Evolutionary conservation across 1,140 invertebrate species (phyloP), one percentile per base, ranked within the genome.

Genomic region (Halotydeus destructor): DNA sequence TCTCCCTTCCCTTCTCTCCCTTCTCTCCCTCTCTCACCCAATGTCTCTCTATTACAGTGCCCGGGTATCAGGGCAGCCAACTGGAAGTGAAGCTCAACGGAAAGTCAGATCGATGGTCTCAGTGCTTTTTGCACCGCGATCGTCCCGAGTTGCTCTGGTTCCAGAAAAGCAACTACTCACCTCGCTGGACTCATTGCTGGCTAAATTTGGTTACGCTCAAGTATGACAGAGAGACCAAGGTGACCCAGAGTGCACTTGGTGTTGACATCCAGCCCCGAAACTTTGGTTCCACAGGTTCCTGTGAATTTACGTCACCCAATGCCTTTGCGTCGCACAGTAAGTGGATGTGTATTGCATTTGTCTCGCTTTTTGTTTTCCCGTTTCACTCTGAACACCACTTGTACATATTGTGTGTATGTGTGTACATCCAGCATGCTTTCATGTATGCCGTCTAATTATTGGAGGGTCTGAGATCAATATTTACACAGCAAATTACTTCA

Each of bases 21-120:
- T n/a, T n/a, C n/a, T n/a, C n/a, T n/a, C n/a, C n/a, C n/a, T n/a
- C n/a, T n/a, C n/a, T n/a, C n/a, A n/a, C n/a, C n/a, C n/a, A n/a
- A n/a, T n/a, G n/a, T n/a, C 34, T 19, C 6, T 9, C 21, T 8
- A 36, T 36, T 8, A 14, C 21, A 26, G 41, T 43, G 3, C 34
- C 41, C 6, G 41, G 41, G 8, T 35, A 43, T 39, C 25, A 23
- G 32, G 41, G 41, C 8, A 38, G 14, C 25, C 31, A 38, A 43
- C 23, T 43, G 8, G 23, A 43, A 12, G 32, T 18, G 8, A 9
- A 16, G 12, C 12, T 37, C 2, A n/a, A 43, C 14, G n/a, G 14
- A 27, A 22, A 4, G 6, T 3, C 23, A 21, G 11, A 39, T 5
- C 3, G 9, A 16, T 18, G 14, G 11, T 5, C 23, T 16, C 21